Conservation (phyloP, 2,113 vertebrate genomes). For the Misgurnus mizolepis region DNA sequence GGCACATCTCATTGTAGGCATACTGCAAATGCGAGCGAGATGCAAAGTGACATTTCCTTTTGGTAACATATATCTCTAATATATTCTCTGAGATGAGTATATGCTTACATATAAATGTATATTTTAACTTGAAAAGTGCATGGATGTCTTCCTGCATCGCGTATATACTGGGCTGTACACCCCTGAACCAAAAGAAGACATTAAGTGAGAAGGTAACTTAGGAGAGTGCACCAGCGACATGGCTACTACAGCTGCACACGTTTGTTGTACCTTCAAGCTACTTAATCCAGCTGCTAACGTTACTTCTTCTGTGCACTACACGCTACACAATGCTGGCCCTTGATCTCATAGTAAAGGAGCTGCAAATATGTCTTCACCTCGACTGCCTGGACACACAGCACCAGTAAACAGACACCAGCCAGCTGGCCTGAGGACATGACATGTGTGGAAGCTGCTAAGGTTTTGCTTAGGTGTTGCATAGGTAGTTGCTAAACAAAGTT, state of each 20-base stretch:
- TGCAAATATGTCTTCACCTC: constrained; percentile 13
- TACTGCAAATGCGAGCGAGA: not conserved
- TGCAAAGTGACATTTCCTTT: not conserved
- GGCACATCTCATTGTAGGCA: constrained; percentile 4
- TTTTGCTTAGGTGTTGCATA: constrained; percentile 43
- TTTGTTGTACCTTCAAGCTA: constrained; percentile 23
- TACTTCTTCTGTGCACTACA: not conserved
- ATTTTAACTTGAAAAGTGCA: constrained; percentile 22
- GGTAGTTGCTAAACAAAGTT: constrained; percentile 42
- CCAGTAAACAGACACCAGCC: constrained; percentile 15
- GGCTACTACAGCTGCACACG: constrained; percentile 13
- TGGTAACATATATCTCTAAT: not conserved
- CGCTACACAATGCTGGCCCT: constrained; percentile 10
- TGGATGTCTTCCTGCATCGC: not conserved
- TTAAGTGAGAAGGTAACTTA: not conserved
- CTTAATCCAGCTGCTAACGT: constrained; percentile 8
- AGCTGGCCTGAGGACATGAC: constrained; percentile 31
- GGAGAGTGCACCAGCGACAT: constrained; percentile 4
- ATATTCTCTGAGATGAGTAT: not conserved
- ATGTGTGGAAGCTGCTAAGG: constrained; percentile 27
- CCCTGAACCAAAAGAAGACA: not conserved
- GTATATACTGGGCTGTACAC: not conserved
- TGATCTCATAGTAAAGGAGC: constrained; percentile 4
- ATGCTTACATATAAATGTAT: constrained; percentile 19
- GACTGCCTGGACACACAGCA: constrained; percentile 6